phyloP scores from a whole-genome alignment of 2,113 vertebrate species.

The Scartelaos histophorus region DNA sequence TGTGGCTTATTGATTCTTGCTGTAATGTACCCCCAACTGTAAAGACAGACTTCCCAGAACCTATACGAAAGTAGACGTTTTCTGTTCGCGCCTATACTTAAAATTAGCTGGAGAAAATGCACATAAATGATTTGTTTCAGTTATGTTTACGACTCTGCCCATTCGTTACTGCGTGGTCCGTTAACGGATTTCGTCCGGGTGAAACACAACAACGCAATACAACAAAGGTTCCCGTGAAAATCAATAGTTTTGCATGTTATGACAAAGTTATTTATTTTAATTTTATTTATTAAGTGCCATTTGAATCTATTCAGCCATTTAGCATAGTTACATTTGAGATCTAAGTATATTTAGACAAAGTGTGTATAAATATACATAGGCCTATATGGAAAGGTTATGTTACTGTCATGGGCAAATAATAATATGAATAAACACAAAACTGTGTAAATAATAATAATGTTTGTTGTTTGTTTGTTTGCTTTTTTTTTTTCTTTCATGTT shows the following conservation, averaged over 20 bases:
- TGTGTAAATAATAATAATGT: too few relatives aligned
- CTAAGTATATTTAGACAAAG: too few relatives aligned
- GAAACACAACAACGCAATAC: slow-evolving; percentile 4
- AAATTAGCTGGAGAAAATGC: slow-evolving; percentile 49
- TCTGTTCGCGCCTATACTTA: slow-evolving; percentile 12
- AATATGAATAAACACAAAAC: too few relatives aligned
- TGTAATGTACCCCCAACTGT: not conserved
- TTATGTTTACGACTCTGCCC: slow-evolving; percentile 37
- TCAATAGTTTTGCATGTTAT: not conserved
- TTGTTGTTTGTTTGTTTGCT: too few relatives aligned
- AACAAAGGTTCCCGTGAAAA: not conserved
- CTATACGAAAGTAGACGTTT: not conserved
- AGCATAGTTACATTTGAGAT: not conserved
- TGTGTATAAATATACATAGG: too few relatives aligned
- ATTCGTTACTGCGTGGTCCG: slow-evolving; percentile 29
- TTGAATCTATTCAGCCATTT: not conserved
- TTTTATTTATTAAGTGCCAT: not conserved
- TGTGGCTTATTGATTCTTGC: not conserved
- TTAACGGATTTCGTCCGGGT: slow-evolving; percentile 46
- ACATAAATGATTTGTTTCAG: slow-evolving; percentile 39
- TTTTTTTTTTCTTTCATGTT: too few relatives aligned
- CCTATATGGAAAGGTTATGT: too few relatives aligned
- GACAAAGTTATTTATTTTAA: too few relatives aligned
- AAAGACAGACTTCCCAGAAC: not conserved
- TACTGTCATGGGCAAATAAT: too few relatives aligned